Evolutionary conservation across 2,113 vertebrate species (phyloP), one percentile per base, ranked within the genome.

Genomic region (Cavia aperea): DNA sequence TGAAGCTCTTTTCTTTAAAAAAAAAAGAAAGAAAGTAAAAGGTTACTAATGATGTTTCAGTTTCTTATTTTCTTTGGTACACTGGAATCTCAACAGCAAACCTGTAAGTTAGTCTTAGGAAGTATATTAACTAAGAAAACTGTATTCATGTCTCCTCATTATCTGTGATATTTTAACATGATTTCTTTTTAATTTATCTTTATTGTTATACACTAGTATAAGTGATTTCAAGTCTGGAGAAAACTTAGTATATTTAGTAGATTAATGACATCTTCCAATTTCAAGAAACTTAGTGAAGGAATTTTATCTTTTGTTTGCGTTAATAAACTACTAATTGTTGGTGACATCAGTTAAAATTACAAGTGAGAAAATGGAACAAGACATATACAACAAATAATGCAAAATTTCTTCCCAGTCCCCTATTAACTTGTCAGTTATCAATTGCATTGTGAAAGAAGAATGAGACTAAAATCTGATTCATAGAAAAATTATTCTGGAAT

Each of bases 391-490:
- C 62, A 90, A 95, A 82, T 79, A 73, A 91, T 63, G 70, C 5
- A 88, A 86, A 88, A 63, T 77, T 66, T 83, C 43, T 88, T 86
- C 88, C 51, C 7, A 88, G 10, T 83, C 43, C 18, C 36, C 79
- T 89, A 89, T 86, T 93, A 88, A 86, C 18, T 26, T 93, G 60
- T 90, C 15, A 92, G 51, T 75, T 93, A 43, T 88, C 92, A 94
- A 84, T 58, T 86, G 62, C 26, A 90, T 86, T 86, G 91, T 91
- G 63, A 93, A 95, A 90, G 73, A 16, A 93, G 54, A 94, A 91
- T 87, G 89, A 86, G 21, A 89, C 18, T 54, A 16, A 91, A 85
- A 18, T 68, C 23, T 88, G 86, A 65, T 82, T 85, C 60, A 90
- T 26, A 89, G 81, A 95, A 85, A 75, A 93, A 95, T 79, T 77